A percentile compares a stretch with the other conserved stretches of the same genome.
These are phyloP conservation scores for Drosophila quinaria DNA, from an alignment of 2,888 invertebrate species.

Conservation along the genomic window DNA sequence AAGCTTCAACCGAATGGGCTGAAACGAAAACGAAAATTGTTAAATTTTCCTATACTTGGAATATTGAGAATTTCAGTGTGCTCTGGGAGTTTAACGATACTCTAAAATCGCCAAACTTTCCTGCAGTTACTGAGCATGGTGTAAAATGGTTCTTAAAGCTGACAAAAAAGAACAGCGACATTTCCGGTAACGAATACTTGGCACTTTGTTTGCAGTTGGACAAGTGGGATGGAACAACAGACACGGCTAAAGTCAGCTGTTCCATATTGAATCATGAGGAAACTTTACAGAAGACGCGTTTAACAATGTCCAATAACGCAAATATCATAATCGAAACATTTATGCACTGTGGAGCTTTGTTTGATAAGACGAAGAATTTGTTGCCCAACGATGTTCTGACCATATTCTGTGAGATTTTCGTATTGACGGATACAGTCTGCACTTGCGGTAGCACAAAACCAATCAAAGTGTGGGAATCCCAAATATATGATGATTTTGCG, in stretches of 20 bases:
- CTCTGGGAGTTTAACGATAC: background rate
- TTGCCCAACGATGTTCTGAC: constrained; percentile 99
- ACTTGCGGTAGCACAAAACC: constrained; percentile 96
- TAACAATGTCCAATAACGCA: background rate
- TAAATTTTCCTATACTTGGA: constrained; percentile 5
- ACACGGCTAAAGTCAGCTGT: background rate
- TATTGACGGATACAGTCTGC: constrained; percentile 87
- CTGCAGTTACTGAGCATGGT: background rate
- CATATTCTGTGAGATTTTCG: constrained; percentile 98
- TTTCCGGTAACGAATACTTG: background rate
- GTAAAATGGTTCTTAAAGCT: background rate
- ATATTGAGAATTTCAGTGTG: background rate
- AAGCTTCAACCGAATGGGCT: background rate
- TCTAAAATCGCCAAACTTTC: background rate
- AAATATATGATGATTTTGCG: constrained; percentile 96
- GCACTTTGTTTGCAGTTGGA: background rate
- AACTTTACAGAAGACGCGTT: background rate
- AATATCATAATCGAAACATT: background rate
- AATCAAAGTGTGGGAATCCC: constrained; percentile 97
- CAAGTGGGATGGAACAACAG: background rate
- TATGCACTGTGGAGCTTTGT: constrained; percentile 85
- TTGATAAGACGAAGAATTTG: constrained; percentile 99
- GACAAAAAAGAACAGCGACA: background rate
- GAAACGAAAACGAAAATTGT: constrained; percentile 2
- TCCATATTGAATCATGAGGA: constrained; percentile 1